Evolutionary conservation across 2,888 invertebrate genomes (phyloP), one percentile per base, ranked within the genome.

Genomic region (Melitaea athalia): DNA sequence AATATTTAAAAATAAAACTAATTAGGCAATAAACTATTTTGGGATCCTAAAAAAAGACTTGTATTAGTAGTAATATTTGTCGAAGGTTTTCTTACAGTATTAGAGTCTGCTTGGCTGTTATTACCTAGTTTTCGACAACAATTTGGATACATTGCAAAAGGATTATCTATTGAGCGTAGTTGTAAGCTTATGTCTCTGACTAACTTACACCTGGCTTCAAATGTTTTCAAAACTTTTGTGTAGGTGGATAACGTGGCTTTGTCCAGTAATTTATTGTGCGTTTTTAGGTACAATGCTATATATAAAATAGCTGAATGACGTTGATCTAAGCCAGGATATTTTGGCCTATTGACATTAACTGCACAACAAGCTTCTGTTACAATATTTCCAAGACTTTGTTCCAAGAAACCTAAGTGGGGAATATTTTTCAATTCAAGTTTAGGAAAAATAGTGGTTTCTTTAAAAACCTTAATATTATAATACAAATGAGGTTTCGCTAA

Each of bases 391-490:
- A 95, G 83, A 15, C 93, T 94, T 80, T 95, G 95, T 74, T 95
- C 94, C 24, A 95, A 82, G 79, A 94, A 94, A 2, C 95, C 95
- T 15, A 94, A 76, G 66, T 92, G 81, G 0, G 95, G 95, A 42
- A 95, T 80, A 52, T 85, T 85, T 12, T 88, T 85, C 57, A 94
- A 78, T 31, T 85, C 80, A 15, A 95, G 69, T 8, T 85, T 75
- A 0, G 93, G 88, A 68, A 93, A 91, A 0, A 77, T 69, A 61
- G 79, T 79, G 0, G 81, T 77, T 42, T 83, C 79, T 55, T 86
- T 87, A 71, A 89, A 91, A 0, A 95, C 89, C 3, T 79, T 77
- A n/a, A 91, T 84, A 71, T 89, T 84, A 63, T 83, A 88, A 79
- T 93, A 95, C 47, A 88, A 78, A 49, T 89, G 80, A 0, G 94